Base-by-base conservation (phyloP, 2,113 vertebrate species). In the Pangasianodon hypophthalmus region DNA sequence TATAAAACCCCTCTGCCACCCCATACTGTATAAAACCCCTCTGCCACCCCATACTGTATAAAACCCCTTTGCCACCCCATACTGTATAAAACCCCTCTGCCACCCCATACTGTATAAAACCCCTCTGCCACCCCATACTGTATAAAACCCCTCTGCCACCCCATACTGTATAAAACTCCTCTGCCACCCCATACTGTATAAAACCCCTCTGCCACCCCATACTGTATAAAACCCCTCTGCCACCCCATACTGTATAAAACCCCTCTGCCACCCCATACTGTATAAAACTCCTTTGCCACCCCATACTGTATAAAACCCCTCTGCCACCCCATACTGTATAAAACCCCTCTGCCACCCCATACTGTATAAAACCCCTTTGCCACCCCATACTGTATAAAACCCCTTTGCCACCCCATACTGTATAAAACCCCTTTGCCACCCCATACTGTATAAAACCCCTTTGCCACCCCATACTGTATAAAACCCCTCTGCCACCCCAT, bases 281-380 rank as follows among this genome's bases (percentile, higher is more conserved):
- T 37, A 37, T 69, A 69, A 32, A 64, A 10, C 29, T 24, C 64
- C 7, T 14, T 67, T 69, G n/a, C n/a, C 69, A 46, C 44, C 75
- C 75, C 86, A 85, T 6, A 46, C 46, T 6, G 6, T 24, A 11
- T 44, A 88, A 37, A 71, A 50, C 87, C 0, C 5, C 14, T 37
- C 37, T 71, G 67, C 67, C n/a, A 32, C 32, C 13, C n/a, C 67
- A 5, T 71, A 37, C 37, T 37, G 37, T 37, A 18, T 32, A 37
- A 71, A 32, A 37, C 67, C n/a, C 14, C 62, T 89, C 91, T 90
- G 62, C 73, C 86, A 84, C 73, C 2, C 75, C 44, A 86, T 24
- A 60, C 58, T 3, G 6, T 21, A 24, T 60, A 60, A 60, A 60
- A 9, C 62, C 29, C 62, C 26, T 29, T 29, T n/a, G 26, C 62